phyloP scores from a whole-genome alignment of 2,113 vertebrate genomes.

The Myanophis thanlyinensis region DNA sequence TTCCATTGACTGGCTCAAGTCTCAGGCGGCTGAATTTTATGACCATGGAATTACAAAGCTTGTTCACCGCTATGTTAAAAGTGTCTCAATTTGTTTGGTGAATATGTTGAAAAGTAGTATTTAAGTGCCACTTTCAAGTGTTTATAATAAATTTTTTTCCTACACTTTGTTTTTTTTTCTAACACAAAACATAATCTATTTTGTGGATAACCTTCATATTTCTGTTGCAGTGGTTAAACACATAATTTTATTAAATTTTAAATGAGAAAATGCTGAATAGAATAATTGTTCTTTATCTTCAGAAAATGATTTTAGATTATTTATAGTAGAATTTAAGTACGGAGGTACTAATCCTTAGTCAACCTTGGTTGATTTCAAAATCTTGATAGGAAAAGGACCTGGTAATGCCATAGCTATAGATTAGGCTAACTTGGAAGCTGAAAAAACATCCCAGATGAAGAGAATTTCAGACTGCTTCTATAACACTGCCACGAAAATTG shows the following conservation, averaged over 20 bases:
- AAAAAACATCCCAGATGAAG: neutral
- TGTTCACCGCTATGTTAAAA: too few relatives aligned
- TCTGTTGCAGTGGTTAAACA: constrained; percentile 20
- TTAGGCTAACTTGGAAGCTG: neutral
- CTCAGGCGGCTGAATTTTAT: too few relatives aligned
- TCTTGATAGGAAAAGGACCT: neutral
- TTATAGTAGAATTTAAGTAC: neutral
- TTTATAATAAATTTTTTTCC: too few relatives aligned
- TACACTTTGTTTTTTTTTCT: too few relatives aligned
- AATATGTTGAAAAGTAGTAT: too few relatives aligned
- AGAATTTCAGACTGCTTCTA: neutral
- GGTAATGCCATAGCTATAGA: neutral
- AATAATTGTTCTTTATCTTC: neutral
- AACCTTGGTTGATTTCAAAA: neutral
- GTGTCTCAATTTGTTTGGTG: too few relatives aligned
- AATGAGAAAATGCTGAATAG: neutral
- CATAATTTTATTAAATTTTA: constrained; percentile 19
- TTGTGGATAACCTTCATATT: too few relatives aligned
- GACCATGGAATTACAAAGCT: too few relatives aligned
- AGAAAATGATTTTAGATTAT: fast-evolving
- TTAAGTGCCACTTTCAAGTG: too few relatives aligned
- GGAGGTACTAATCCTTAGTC: neutral
- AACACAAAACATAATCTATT: too few relatives aligned
- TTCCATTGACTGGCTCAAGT: too few relatives aligned
- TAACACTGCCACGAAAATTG: neutral